Evolutionary conservation across 2,797 vertebrate species (phyloP).

Genomic region (Hydrolagus colliei): DNA sequence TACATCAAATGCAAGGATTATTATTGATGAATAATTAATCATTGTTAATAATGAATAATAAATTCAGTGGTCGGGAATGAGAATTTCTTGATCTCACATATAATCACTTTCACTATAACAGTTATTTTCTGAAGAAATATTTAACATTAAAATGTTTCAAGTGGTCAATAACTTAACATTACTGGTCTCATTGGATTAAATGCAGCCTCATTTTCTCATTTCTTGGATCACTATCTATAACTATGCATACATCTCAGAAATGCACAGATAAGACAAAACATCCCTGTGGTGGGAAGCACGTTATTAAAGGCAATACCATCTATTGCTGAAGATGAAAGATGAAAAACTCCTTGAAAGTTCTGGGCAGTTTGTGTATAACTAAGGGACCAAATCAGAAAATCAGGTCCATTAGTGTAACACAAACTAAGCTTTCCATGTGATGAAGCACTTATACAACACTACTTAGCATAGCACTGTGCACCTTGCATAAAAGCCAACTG

Average conservation of each 20-base stretch:
- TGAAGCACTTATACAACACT: neutral
- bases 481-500: neutral
- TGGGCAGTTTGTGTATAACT: neutral
- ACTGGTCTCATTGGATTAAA: neutral
- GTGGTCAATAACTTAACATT: neutral
- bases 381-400: neutral
- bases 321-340: neutral
- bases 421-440: neutral
- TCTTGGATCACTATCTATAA: neutral
- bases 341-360: constrained; percentile 22
- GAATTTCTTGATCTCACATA: too few species aligned
- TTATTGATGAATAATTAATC: too few species aligned
- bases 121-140: neutral
- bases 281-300: neutral
- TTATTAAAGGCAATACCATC: constrained; percentile 10
- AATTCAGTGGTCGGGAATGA: too few species aligned
- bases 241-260: neutral
- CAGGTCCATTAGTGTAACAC: neutral
- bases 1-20: too few species aligned
- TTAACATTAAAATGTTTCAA: neutral
- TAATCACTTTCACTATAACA: too few species aligned
- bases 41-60: too few species aligned
- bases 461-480: neutral
- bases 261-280: neutral
- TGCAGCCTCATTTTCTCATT: neutral